Base-by-base conservation (phyloP, 1,140 invertebrate species). In the Scaptomyza hsui region DNA sequence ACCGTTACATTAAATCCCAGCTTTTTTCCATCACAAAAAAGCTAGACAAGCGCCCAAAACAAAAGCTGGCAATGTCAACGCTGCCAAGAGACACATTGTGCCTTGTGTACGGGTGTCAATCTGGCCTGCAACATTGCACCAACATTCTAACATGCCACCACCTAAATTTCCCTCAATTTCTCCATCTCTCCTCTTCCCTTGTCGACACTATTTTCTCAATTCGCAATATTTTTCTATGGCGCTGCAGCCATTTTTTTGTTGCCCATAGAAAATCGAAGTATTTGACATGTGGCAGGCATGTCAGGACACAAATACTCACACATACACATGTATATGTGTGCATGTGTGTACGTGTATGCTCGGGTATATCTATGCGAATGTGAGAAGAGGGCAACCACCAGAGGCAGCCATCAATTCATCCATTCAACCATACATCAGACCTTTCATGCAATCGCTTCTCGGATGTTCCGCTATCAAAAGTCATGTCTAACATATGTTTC, bases 261-360 rank as follows among this genome's bases (percentile, higher is more conserved):
- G 6, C n/a, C 12, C 44, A 24, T 42, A 55, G 41, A 62, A 62
- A 83, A 85, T 86, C 80, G 77, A 86, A 85, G 63, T 53, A 64
- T 74, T 86, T 86, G 80, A 85, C 80, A 85, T 85, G 67, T 51
- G 69, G 60, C 76, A 49, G 72, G 62, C 72, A 73, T 86, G 80
- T 72, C 72, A 48, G 42, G 21, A 41, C 61, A 65, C 32, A 68
- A 45, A 49, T 10, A 37, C 29, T 16, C 13, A 32, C 10, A n/a
- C 32, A 24, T 15, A 7, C 16, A 39, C 13, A 3, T 18, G 19
- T 24, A 32, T 19, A 19, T 75, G 15, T 44, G 21, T 52, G 39
- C 39, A 37, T 55, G n/a, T 18, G 42, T 60, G 18, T 15, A n/a
- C 47, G 29, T 53, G 47, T 55, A 42, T 45, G 35, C n/a, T n/a